Evolutionary conservation across 2,888 invertebrate genomes (phyloP).

Genomic region (Sinodicranocentrus sp.): DNA sequence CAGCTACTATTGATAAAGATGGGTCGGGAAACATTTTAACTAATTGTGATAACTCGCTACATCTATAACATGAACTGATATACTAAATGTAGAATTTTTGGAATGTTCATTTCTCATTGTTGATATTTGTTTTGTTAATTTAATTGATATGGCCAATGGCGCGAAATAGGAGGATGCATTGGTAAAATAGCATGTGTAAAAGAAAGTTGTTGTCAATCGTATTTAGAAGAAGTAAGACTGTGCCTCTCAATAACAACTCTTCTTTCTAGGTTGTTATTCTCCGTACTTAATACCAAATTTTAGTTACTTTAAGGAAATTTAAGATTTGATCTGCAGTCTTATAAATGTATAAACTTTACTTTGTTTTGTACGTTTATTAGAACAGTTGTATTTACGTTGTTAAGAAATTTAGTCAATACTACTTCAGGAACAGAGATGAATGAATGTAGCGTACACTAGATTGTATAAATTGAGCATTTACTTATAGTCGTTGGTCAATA

Average conservation of each 20-base stretch:
- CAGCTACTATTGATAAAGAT: constrained; percentile 8
- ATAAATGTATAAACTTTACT: neutral
- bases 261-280: constrained; percentile 44
- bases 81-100: neutral
- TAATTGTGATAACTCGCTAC: constrained; percentile 66
- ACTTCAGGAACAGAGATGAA: too few species aligned
- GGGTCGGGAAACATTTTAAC: constrained; percentile 29
- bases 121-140: neutral
- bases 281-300: constrained; percentile 51
- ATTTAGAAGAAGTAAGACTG: constrained; percentile 47
- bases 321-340: neutral
- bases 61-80: constrained; percentile 56
- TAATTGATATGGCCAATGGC: neutral
- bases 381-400: neutral
- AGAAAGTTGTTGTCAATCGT: constrained; percentile 41
- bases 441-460: neutral
- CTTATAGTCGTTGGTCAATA: neutral
- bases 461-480: too few species aligned
- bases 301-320: constrained; percentile 6
- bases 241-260: constrained; percentile 31
- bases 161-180: neutral
- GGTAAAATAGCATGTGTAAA: neutral
- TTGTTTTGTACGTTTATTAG: constrained; percentile 6
- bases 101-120: constrained; percentile 1
- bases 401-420: constrained; percentile 1